These are phyloP conservation scores for Drosophila tripunctata DNA, from an alignment of 2,888 invertebrate genomes.

Conservation along the genomic window DNA sequence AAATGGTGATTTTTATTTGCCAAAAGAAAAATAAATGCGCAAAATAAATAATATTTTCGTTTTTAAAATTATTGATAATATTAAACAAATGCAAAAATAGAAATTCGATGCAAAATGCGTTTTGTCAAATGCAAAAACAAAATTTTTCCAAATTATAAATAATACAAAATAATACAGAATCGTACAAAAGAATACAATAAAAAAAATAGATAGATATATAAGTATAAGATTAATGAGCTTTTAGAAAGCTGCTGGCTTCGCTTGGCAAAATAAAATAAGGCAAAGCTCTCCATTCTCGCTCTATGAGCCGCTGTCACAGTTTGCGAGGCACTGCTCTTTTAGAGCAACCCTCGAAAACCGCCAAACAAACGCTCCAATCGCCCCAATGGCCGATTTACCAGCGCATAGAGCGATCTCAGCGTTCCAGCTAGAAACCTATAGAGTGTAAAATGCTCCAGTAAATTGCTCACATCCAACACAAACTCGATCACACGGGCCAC, in stretches of 20 bases:
- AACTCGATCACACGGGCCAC: slow-evolving; percentile 82
- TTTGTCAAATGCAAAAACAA: slow-evolving; percentile 81
- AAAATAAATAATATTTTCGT: slow-evolving; percentile 52
- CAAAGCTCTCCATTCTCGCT: slow-evolving; percentile 13
- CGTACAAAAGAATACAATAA: slow-evolving; percentile 31
- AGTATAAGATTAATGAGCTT: slow-evolving; percentile 41
- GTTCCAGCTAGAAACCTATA: slow-evolving; percentile 81
- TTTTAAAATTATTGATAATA: slow-evolving; percentile 53
- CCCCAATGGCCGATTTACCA: slow-evolving; percentile 78
- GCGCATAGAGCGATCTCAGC: slow-evolving; percentile 74
- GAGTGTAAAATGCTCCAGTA: slow-evolving; percentile 81
- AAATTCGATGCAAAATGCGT: slow-evolving; percentile 75
- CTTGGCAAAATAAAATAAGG: slow-evolving; percentile 38
- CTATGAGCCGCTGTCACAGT: slow-evolving; percentile 5
- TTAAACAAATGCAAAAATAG: slow-evolving; percentile 55
- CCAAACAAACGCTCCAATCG: slow-evolving; percentile 68
- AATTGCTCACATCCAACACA: slow-evolving; percentile 81
- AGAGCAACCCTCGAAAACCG: slow-evolving; percentile 67
- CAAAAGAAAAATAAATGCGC: slow-evolving; percentile 60
- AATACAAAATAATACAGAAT: slow-evolving; percentile 59
- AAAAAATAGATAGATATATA: slow-evolving; percentile 26
- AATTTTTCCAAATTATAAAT: slow-evolving; percentile 54
- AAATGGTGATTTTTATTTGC: slow-evolving; percentile 67
- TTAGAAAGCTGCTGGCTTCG: slow-evolving; percentile 29
- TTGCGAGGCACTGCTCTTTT: slow-evolving; percentile 41